A percentile compares a stretch with the other conserved stretches of the same genome.
Conservation (phyloP, 2,797 vertebrate genomes). For the Stomatorhinus walkeri region DNA sequence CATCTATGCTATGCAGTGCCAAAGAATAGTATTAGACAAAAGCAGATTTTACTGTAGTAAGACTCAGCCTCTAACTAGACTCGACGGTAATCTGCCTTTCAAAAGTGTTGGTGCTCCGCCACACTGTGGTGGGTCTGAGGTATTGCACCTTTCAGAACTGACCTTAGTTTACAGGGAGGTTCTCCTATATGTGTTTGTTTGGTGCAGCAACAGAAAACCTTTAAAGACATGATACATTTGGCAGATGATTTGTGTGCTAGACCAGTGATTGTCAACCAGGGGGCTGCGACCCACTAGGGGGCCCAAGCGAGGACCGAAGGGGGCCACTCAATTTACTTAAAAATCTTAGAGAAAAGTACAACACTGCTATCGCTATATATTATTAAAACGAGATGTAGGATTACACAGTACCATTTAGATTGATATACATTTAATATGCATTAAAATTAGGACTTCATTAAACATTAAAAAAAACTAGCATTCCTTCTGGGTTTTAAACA, state of each 20-base stretch:
- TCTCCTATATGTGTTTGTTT: not conserved
- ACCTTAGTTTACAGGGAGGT: not conserved
- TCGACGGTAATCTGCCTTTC: slow-evolving; percentile 35
- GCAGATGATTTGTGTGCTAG: not conserved
- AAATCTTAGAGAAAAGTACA: not conserved
- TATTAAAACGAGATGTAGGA: not conserved
- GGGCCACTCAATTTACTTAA: not conserved
- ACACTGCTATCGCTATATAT: not conserved
- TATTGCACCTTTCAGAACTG: slow-evolving; percentile 39
- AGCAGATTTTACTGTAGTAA: slow-evolving; percentile 32
- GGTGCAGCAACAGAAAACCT: not conserved
- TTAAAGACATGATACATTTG: not conserved
- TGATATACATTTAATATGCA: not conserved
- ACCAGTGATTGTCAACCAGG: not conserved
- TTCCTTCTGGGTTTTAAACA: not conserved
- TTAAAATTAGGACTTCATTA: not conserved
- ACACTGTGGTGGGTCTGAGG: slow-evolving; percentile 49
- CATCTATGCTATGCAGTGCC: slow-evolving; percentile 10
- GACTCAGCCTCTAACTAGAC: slow-evolving; percentile 32
- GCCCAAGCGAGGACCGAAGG: not conserved
- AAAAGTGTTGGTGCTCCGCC: slow-evolving; percentile 48
- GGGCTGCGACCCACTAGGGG: not conserved
- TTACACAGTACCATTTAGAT: not conserved
- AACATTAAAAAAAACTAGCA: not conserved
- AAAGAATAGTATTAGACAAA: slow-evolving; percentile 28